These are phyloP conservation scores for Cervus canadensis DNA, from an alignment of 2,113 vertebrate species.

Conservation along the genomic window DNA sequence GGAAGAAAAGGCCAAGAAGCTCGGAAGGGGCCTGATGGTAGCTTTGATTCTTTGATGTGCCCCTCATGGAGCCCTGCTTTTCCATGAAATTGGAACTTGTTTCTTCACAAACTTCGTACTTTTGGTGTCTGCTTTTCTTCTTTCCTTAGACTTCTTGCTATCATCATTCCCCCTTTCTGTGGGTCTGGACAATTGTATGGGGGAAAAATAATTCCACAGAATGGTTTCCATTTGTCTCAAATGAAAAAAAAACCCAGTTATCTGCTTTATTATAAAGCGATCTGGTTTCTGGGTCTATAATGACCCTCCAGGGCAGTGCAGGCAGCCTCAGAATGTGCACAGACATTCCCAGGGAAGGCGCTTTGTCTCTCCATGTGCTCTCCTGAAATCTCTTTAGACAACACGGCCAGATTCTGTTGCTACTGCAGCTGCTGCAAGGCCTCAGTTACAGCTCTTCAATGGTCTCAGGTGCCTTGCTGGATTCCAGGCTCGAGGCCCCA, in stretches of 20 bases:
- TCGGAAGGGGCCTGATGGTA: not conserved
- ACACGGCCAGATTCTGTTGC: constrained; percentile 34
- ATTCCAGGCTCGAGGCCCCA: not conserved
- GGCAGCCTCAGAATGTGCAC: constrained; percentile 39
- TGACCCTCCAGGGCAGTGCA: constrained; percentile 7
- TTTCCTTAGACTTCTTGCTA: not conserved
- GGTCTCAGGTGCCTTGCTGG: constrained; percentile 29
- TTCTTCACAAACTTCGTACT: not conserved
- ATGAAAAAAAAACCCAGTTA: not conserved
- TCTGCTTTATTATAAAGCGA: not conserved
- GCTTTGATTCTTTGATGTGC: not conserved
- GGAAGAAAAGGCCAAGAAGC: not conserved
- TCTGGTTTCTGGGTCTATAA: constrained; percentile 39
- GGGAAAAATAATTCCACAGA: not conserved
- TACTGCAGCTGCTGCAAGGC: constrained; percentile 12
- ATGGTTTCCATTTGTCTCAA: not conserved
- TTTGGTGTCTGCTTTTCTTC: not conserved
- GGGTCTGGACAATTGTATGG: not conserved
- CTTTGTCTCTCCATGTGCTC: constrained; percentile 49
- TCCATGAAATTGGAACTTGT: not conserved
- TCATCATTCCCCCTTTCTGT: not conserved
- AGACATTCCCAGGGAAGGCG: constrained; percentile 32
- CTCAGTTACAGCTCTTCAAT: constrained; percentile 17
- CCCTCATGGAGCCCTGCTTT: not conserved
- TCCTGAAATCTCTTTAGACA: constrained; percentile 62